phyloP scores from a whole-genome alignment of 1,140 invertebrate genomes.

The Brachionus rotundiformis region DNA sequence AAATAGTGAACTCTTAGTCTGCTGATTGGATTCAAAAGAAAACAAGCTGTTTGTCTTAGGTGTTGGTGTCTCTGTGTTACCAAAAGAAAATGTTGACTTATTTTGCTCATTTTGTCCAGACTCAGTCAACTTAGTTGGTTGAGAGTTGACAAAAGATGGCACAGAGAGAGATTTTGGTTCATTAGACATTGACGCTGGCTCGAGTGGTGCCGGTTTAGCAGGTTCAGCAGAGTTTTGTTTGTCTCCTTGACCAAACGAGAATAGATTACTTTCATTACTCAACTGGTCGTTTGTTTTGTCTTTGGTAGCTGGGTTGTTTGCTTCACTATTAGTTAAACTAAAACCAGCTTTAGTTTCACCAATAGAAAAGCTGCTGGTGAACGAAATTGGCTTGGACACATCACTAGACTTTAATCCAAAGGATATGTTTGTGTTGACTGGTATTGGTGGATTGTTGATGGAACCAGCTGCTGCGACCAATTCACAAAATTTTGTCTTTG shows the following conservation, averaged over 20 bases:
- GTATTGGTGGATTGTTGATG: not conserved
- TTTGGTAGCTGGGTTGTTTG: not conserved
- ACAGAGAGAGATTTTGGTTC: too few relatives aligned
- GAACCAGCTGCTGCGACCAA: not conserved
- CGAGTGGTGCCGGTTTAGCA: too few relatives aligned
- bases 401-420: not conserved
- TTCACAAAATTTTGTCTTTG: slow-evolving; percentile 40
- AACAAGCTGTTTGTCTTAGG: not conserved
- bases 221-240: too few relatives aligned
- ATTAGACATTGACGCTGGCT: too few relatives aligned
- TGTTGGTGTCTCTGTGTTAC: not conserved
- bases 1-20: not conserved
- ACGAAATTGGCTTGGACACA: not conserved
- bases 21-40: not conserved
- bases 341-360: not conserved
- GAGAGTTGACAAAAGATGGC: too few relatives aligned
- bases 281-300: not conserved
- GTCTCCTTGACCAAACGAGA: too few relatives aligned
- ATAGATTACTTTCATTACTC: too few relatives aligned
- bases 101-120: not conserved
- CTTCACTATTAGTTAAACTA: not conserved
- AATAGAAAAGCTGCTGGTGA: not conserved
- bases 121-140: too few relatives aligned
- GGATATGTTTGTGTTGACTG: not conserved
- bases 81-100: not conserved